phyloP scores from a whole-genome alignment of 1,140 invertebrate genomes.

The Phenacoccus solenopsis region DNA sequence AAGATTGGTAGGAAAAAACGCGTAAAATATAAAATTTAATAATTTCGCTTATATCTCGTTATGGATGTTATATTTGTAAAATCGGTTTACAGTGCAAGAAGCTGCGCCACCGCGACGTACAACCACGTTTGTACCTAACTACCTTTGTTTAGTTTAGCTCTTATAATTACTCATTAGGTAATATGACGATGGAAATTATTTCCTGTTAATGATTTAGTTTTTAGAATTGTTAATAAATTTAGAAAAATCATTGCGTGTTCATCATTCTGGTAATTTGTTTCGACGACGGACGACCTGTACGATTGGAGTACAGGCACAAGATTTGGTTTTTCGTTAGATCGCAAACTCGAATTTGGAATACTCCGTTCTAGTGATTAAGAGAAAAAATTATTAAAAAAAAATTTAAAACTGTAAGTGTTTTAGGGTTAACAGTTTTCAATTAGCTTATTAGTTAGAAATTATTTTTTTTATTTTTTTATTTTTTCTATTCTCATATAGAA shows the following conservation, averaged over 20 bases:
- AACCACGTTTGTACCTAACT: not conserved
- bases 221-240: constrained; percentile 15
- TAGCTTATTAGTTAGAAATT: constrained; percentile 15
- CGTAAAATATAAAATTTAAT: too few species aligned
- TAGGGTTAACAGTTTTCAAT: constrained; percentile 16
- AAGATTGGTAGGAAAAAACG: too few species aligned
- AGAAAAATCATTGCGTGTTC: constrained; percentile 8
- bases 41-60: too few species aligned
- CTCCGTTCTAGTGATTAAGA: constrained; percentile 7
- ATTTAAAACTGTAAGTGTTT: constrained; percentile 14
- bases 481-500: not conserved
- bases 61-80: too few species aligned
- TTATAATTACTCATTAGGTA: not conserved
- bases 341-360: not conserved
- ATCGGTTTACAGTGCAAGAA: too few species aligned
- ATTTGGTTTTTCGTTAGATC: not conserved
- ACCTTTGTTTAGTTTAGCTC: not conserved
- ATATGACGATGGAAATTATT: constrained; percentile 4
- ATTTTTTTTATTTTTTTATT: not conserved
- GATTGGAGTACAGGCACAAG: constrained; percentile 1
- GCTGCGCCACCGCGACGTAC: too few species aligned
- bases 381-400: constrained; percentile 12
- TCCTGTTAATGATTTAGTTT: constrained; percentile 12
- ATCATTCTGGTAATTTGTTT: not conserved
- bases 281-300: not conserved